Percentiles rank a stretch among this genome's conserved stretches.
Conservation (phyloP, 1,140 invertebrate species). For the Amphibalanus amphitrite region DNA sequence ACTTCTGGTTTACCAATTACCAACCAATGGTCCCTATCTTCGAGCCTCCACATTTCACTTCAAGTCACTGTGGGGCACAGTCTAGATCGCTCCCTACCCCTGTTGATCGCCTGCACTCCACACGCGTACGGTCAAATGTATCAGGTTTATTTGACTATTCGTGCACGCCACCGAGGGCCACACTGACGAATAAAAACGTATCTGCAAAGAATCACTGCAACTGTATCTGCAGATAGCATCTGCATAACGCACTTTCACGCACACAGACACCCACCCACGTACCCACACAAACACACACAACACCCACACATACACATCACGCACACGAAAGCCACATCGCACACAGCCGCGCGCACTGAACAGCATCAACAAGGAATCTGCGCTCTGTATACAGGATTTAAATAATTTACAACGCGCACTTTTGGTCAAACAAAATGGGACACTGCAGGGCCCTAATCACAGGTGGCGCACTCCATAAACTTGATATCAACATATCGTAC, state of each 20-base stretch:
- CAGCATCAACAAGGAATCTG: background rate
- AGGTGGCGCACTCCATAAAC: background rate
- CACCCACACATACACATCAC: too few relatives aligned
- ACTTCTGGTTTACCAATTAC: too few relatives aligned
- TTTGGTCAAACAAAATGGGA: background rate
- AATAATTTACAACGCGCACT: background rate
- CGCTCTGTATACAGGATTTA: background rate
- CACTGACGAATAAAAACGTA: background rate
- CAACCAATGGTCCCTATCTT: too few relatives aligned
- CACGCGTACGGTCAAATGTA: background rate
- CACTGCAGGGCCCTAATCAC: background rate
- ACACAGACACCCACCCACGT: too few relatives aligned
- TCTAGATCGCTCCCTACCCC: too few relatives aligned
- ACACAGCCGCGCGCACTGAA: background rate
- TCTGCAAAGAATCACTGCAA: background rate
- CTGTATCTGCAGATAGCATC: too few relatives aligned
- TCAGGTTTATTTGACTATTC: background rate
- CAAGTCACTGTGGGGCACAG: too few relatives aligned
- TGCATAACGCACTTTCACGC: too few relatives aligned
- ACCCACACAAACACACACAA: too few relatives aligned
- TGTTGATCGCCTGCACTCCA: too few relatives aligned
- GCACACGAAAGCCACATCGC: too few relatives aligned
- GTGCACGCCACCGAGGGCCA: background rate
- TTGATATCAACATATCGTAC: background rate
- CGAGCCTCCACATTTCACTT: too few relatives aligned